A percentile compares a stretch with the other conserved stretches of the same genome.
These are phyloP conservation scores for Empidonax alnorum DNA, from an alignment of 2,113 vertebrate genomes.

Conservation along the genomic window DNA sequence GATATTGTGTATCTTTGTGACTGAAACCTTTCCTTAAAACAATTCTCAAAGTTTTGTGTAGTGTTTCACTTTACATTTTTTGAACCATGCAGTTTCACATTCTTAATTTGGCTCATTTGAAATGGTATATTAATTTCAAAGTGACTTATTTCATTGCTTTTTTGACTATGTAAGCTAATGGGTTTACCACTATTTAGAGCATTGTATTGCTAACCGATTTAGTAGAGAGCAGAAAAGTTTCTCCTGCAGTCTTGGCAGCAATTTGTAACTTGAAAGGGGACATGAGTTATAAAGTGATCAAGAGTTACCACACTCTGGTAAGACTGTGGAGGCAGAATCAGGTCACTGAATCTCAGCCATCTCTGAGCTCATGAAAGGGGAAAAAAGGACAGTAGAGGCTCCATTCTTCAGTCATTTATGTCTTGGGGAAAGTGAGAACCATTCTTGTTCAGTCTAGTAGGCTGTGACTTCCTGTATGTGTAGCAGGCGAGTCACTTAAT, in stretches of 20 bases:
- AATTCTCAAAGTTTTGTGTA: not conserved
- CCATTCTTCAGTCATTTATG: not conserved
- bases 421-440: not conserved
- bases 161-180: not conserved
- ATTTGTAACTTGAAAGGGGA: not conserved
- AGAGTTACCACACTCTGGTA: not conserved
- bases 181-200: not conserved
- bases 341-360: not conserved
- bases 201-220: not conserved
- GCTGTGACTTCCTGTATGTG: accelerated
- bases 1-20: not conserved
- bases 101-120: not conserved
- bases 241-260: not conserved
- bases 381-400: not conserved
- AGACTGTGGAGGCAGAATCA: not conserved
- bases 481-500: not conserved
- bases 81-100: not conserved
- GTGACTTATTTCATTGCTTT: not conserved
- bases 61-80: not conserved
- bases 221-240: not conserved
- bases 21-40: not conserved
- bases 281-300: not conserved
- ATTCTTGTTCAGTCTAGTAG: not conserved
- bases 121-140: not conserved
- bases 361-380: not conserved